A percentile compares a stretch with the other conserved stretches of the same genome.
phyloP scores from a whole-genome alignment of 2,797 vertebrate species.

The Sibirionetta formosa region DNA sequence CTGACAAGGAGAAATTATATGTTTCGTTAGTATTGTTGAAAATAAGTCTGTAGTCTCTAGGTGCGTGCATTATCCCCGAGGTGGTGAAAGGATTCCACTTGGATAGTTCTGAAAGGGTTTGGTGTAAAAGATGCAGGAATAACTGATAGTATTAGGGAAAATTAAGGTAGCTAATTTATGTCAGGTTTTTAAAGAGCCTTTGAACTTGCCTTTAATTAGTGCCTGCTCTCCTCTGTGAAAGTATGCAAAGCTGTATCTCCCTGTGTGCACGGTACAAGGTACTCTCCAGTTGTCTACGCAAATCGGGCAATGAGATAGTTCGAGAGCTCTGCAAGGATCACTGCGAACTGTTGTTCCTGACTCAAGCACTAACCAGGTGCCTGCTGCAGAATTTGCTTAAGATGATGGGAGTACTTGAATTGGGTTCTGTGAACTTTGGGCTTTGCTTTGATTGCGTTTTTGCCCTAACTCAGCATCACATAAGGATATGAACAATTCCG shows the following conservation, averaged over 20 bases:
- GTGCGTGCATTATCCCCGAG: background rate
- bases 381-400: background rate
- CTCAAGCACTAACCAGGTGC: background rate
- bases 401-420: background rate
- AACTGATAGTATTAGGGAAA: background rate
- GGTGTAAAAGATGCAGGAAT: background rate
- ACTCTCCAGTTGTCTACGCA: background rate
- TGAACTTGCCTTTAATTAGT: background rate
- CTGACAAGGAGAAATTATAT: conserved; percentile 37
- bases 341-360: background rate
- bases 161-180: background rate
- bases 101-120: background rate
- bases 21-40: background rate
- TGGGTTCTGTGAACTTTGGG: background rate
- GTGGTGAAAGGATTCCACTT: background rate
- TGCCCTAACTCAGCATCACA: background rate
- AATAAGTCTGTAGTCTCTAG: background rate
- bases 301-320: fast-evolving
- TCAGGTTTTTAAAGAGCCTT: background rate
- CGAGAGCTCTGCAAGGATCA: fast-evolving
- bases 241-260: fast-evolving
- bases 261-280: fast-evolving
- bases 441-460: background rate
- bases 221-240: background rate
- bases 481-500: background rate